phyloP scores from a whole-genome alignment of 1,140 invertebrate species.

The Scaptomyza montana region DNA sequence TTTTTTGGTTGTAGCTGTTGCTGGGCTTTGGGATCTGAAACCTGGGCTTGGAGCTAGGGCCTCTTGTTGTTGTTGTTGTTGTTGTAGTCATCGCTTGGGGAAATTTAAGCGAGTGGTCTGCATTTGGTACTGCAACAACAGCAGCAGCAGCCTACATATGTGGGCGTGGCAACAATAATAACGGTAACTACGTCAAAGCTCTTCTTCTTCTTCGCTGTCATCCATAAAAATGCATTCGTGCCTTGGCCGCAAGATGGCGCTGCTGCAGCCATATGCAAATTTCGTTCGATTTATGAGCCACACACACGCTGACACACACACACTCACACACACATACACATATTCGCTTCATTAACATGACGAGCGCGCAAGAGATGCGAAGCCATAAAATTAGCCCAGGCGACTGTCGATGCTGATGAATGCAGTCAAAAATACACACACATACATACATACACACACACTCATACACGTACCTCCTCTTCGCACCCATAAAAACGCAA shows the following conservation, averaged over 20 bases:
- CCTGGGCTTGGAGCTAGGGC: slow-evolving; percentile 10
- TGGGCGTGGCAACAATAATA: slow-evolving; percentile 39
- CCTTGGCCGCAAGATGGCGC: slow-evolving; percentile 72
- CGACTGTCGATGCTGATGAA: slow-evolving; percentile 69
- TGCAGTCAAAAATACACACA: slow-evolving; percentile 37
- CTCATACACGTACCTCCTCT: neutral
- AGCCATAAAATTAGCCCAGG: slow-evolving; percentile 76
- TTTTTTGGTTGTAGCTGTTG: slow-evolving; percentile 24
- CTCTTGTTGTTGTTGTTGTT: slow-evolving; percentile 48
- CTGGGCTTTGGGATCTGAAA: slow-evolving; percentile 45
- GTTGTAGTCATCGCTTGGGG: slow-evolving; percentile 70
- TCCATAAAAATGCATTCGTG: slow-evolving; percentile 52
- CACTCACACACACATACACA: slow-evolving; percentile 16
- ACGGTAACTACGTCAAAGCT: slow-evolving; percentile 38
- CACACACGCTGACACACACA: slow-evolving; percentile 26
- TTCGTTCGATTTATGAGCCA: slow-evolving; percentile 73
- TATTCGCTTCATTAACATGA: slow-evolving; percentile 73
- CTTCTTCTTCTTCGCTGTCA: neutral
- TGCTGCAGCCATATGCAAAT: slow-evolving; percentile 70
- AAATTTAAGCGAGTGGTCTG: slow-evolving; percentile 75
- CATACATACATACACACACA: neutral
- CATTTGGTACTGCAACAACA: slow-evolving; percentile 27
- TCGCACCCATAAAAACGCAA: slow-evolving; percentile 54
- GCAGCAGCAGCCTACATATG: slow-evolving; percentile 38
- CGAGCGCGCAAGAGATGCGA: slow-evolving; percentile 69